Base-by-base conservation (phyloP, 2,797 vertebrate genomes). In the Microctenopoma stevenorrisi region DNA sequence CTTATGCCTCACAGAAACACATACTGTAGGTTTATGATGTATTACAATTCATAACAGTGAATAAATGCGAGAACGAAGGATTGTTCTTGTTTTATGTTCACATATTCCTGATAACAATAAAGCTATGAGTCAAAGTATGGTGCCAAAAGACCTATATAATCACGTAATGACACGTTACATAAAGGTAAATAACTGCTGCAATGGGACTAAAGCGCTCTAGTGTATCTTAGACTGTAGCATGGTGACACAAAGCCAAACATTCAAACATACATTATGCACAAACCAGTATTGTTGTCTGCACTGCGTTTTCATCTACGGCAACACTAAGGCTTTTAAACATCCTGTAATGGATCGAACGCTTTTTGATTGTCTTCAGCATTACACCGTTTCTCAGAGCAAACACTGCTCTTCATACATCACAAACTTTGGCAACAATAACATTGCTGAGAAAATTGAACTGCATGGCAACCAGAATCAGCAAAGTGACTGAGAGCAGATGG, bases 41-140 rank as follows among this genome's bases (percentile, higher is more conserved):
- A 91, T 82, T 81, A 83, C 83, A 88, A 53, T 79, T 90, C 70
- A 90, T 85, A 88, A 92, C 88, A 93, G 83, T 85, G 83, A 92
- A 89, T 93, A 93, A 90, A 92, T 92, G 90, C 84, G 81, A 72
- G 87, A 84, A 76, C 69, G 83, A 90, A 81, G 68, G 74, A 87
- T 53, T 76, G 82, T 76, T 88, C 64, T 81, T 57, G 84, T 74
- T 89, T 81, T 89, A 91, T 90, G 87, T 86, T 81, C 90, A 88
- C 90, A 88, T 79, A 79, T 85, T 88, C 74, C 71, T 88, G 74
- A 80, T 89, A 90, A 89, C 80, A 71, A 78, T 81, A 78, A 80
- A 85, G 80, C 82, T 84, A 90, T 87, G 88, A 84, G 83, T 91
- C 87, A 86, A 92, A 85, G 74, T 65, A 86, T 83, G 92, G 82